Evolutionary conservation across 2,797 vertebrate genomes (phyloP).

Genomic region (Acrossocheilus wenchowensis): DNA sequence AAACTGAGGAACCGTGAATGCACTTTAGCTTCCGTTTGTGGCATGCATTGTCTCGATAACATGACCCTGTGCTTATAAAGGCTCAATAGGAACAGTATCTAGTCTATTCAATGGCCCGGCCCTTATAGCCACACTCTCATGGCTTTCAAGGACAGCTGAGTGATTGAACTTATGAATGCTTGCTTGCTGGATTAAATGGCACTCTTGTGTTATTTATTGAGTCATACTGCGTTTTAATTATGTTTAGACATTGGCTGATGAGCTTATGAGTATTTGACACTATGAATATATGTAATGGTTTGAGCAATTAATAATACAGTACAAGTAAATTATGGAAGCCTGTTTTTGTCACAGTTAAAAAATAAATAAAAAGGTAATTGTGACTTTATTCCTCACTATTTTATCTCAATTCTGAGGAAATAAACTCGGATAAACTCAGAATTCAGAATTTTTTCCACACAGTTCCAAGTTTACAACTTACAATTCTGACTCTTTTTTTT

Average conservation of each 20-base stretch:
- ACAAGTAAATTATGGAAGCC: background rate
- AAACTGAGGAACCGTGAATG: slow-evolving; percentile 20
- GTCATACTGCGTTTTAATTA: slow-evolving; percentile 7
- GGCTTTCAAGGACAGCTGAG: background rate
- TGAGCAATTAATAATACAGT: background rate
- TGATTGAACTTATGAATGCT: background rate
- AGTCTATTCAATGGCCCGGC: background rate
- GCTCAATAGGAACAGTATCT: background rate
- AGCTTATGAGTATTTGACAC: background rate
- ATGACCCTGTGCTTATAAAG: background rate
- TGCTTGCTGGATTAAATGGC: background rate
- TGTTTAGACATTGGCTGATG: background rate
- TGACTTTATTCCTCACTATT: background rate
- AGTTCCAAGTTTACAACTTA: background rate
- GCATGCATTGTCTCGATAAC: background rate
- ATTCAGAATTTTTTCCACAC: no score
- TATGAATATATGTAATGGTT: background rate
- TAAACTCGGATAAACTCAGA: no score
- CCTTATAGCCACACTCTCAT: background rate
- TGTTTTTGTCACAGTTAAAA: background rate
- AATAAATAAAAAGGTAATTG: background rate
- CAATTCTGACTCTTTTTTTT: background rate
- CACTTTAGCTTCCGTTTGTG: background rate
- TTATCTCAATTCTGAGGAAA: no score
- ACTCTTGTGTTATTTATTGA: background rate